Conservation (phyloP, 1,140 invertebrate species). For the Drosophila ficusphila region DNA sequence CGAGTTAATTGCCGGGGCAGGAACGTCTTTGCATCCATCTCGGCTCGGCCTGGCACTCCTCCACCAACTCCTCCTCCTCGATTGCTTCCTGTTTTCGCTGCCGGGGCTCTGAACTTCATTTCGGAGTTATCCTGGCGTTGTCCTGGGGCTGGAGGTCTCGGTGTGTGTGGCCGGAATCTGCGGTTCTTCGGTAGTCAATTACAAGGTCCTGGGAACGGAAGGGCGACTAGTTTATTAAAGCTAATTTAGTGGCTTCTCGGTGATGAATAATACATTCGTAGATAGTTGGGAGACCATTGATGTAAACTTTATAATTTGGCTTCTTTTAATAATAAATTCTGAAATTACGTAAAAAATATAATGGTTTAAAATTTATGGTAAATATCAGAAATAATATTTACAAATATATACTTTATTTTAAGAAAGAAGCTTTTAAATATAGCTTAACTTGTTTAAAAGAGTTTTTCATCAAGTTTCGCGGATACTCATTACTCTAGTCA, state of each 20-base stretch:
- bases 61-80: neutral
- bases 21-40: conserved; percentile 58
- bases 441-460: too few relatives aligned
- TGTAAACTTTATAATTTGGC: too few relatives aligned
- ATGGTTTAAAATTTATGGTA: too few relatives aligned
- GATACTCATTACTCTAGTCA: neutral
- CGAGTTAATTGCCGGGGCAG: conserved; percentile 64
- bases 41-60: neutral
- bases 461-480: neutral
- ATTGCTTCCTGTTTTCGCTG: neutral
- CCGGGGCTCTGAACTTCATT: neutral
- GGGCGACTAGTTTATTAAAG: neutral
- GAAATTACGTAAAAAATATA: too few relatives aligned
- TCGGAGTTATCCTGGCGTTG: neutral
- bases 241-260: neutral
- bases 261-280: neutral
- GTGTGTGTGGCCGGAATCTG: conserved; percentile 17
- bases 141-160: conserved; percentile 3
- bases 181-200: conserved; percentile 13
- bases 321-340: too few relatives aligned
- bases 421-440: too few relatives aligned
- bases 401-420: too few relatives aligned
- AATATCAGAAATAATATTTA: too few relatives aligned
- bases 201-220: neutral
- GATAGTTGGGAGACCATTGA: neutral